Percentiles rank a stretch among this genome's conserved stretches.
Evolutionary conservation across 2,888 invertebrate genomes (phyloP).

Genomic region (Formica aserva): DNA sequence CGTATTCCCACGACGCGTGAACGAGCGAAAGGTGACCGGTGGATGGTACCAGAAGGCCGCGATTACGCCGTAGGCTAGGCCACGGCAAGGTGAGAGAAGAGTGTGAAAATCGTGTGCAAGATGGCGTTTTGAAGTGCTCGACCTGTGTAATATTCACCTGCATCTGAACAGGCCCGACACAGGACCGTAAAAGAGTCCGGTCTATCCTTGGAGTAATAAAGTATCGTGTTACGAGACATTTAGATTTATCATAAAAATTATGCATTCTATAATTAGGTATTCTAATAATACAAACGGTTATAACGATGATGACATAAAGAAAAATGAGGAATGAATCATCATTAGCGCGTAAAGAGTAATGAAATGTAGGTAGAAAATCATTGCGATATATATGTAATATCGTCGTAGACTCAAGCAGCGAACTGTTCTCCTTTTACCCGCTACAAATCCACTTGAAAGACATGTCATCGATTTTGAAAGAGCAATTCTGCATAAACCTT

Average conservation of each 20-base stretch:
- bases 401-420: conserved; percentile 30
- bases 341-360: not conserved
- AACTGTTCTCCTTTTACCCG: conserved; percentile 66
- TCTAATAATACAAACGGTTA: not conserved
- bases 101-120: conserved; percentile 74
- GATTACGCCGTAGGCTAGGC: conserved; percentile 84
- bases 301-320: not conserved
- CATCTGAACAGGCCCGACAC: conserved; percentile 57
- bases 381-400: conserved; percentile 27
- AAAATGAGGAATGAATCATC: not conserved
- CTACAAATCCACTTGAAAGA: conserved; percentile 59
- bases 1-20: not conserved
- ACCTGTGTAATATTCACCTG: conserved; percentile 51
- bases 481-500: conserved; percentile 59
- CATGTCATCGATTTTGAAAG: conserved; percentile 64
- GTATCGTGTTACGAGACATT: not conserved
- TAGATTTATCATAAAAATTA: conserved; percentile 6
- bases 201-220: not conserved
- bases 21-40: conserved; percentile 69
- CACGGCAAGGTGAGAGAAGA: conserved; percentile 83
- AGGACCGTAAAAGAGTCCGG: conserved; percentile 68
- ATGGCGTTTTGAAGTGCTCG: conserved; percentile 74
- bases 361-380: conserved; percentile 12
- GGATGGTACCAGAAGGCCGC: conserved; percentile 77
- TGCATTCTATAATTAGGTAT: not conserved